Evolutionary conservation across 2,888 invertebrate genomes (phyloP).

Genomic region (Eristalis arbustorum): DNA sequence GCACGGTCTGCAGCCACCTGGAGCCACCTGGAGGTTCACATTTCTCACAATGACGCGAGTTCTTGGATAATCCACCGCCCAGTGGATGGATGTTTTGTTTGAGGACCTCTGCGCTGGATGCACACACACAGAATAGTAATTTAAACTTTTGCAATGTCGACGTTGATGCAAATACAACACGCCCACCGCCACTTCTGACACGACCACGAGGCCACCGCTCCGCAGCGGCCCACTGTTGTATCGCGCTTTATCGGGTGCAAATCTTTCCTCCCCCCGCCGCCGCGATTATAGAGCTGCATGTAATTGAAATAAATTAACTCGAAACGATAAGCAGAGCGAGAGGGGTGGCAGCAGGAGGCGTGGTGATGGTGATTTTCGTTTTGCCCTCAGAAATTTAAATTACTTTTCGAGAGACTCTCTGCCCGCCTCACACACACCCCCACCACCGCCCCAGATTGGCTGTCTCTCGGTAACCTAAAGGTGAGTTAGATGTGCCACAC

Average conservation of each 20-base stretch:
- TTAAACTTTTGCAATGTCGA: constrained; percentile 70
- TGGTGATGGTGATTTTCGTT: constrained; percentile 58
- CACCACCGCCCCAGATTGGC: background rate
- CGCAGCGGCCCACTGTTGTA: constrained; percentile 7
- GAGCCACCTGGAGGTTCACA: background rate
- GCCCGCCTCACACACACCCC: background rate
- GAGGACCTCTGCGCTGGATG: background rate
- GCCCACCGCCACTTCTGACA: constrained; percentile 39
- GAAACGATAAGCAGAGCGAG: constrained; percentile 51
- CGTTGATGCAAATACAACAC: constrained; percentile 60
- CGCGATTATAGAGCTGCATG: constrained; percentile 63
- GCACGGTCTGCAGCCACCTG: background rate
- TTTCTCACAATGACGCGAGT: background rate
- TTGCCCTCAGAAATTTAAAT: constrained; percentile 62
- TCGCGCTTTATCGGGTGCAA: constrained; percentile 50
- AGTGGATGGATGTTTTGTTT: background rate
- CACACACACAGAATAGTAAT: constrained; percentile 59
- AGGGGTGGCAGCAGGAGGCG: constrained; percentile 43
- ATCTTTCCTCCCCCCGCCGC: constrained; percentile 27
- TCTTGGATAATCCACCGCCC: background rate
- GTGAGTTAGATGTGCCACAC: background rate
- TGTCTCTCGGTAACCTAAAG: constrained; percentile 23
- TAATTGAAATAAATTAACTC: constrained; percentile 71
- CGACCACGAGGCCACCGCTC: constrained; percentile 14
- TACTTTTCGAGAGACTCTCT: constrained; percentile 48